phyloP scores from a whole-genome alignment of 2,888 invertebrate species.

The Drosophila bunnanda region DNA sequence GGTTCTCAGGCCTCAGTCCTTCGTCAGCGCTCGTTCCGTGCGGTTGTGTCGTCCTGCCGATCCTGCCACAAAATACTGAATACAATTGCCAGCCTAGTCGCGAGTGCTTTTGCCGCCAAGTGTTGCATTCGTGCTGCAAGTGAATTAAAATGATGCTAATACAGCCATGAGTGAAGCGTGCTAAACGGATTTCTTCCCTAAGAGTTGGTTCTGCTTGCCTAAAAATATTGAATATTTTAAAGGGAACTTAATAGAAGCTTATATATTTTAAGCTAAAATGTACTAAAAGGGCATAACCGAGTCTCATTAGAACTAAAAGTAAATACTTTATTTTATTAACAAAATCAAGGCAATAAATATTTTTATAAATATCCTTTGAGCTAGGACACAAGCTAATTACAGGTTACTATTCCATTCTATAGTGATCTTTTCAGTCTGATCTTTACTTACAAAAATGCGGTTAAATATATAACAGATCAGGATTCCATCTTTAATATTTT shows the following conservation, averaged over 20 bases:
- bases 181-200: background rate
- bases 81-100: constrained; percentile 1
- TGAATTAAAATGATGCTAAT: constrained; percentile 15
- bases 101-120: constrained; percentile 46
- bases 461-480: too few species aligned
- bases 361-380: background rate
- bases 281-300: background rate
- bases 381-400: background rate
- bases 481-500: background rate
- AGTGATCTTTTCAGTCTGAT: background rate
- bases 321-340: too few species aligned
- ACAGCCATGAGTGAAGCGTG: constrained; percentile 22
- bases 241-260: background rate
- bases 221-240: background rate
- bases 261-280: too few species aligned
- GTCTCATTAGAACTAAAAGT: background rate
- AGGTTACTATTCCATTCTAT: accelerated
- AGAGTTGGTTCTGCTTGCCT: background rate
- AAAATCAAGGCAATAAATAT: background rate
- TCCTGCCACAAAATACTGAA: background rate
- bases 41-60: constrained; percentile 60
- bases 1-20: constrained; percentile 68
- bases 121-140: constrained; percentile 43
- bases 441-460: background rate
- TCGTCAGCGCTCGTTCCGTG: constrained; percentile 74